Conservation (phyloP, 2,113 vertebrate species). For the Centrocercus urophasianus region DNA sequence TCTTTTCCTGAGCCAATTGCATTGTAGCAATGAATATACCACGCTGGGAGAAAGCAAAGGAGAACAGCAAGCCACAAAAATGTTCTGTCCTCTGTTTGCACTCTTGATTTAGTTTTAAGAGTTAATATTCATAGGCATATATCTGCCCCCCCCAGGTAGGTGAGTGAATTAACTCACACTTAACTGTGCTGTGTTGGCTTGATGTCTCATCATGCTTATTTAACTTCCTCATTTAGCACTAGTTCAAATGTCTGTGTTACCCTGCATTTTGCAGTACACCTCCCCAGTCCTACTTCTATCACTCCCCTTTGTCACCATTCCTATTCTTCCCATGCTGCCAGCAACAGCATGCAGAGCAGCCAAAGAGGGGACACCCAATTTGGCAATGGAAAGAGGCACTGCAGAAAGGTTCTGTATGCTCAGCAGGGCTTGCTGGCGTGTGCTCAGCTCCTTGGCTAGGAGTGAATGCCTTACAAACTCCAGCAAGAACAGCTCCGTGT, state of each 20-base stretch:
- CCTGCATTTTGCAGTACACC: neutral
- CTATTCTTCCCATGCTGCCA: neutral
- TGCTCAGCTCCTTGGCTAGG: neutral
- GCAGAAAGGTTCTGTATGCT: neutral
- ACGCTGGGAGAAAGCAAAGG: neutral
- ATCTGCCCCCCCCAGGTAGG: neutral
- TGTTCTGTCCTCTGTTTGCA: neutral
- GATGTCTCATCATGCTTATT: neutral
- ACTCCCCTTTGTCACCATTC: neutral
- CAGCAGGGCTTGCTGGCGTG: neutral
- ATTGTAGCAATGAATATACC: neutral
- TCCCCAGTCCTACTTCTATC: neutral
- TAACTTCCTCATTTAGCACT: neutral
- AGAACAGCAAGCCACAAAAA: neutral
- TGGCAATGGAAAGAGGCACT: neutral
- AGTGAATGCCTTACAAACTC: neutral
- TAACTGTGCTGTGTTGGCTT: neutral
- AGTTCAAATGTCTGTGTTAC: neutral
- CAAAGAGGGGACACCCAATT: accelerated
- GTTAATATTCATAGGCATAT: neutral
- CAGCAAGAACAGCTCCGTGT: accelerated
- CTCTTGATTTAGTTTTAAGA: neutral
- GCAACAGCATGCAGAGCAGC: accelerated
- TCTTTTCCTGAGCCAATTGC: neutral
- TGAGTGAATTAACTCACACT: neutral